Evolutionary conservation across 2,797 vertebrate genomes (phyloP), one percentile per base, ranked within the genome.

Genomic region (Rachycentron canadum): DNA sequence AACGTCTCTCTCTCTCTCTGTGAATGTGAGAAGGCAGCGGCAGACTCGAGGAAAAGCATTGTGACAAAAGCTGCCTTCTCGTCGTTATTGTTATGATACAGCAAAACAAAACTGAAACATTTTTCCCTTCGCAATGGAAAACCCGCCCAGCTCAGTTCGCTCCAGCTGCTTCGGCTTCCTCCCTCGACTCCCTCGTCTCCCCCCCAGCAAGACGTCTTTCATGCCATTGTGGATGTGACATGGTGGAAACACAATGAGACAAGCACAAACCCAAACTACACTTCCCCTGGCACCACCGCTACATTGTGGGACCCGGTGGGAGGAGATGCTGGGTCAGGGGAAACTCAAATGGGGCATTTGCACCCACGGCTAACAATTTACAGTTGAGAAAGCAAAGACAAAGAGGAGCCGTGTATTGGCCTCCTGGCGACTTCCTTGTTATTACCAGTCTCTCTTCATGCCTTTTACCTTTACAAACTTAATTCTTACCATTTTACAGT

Each of bases 221-320:
- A 89, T 91, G 89, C 86, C 89, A 93, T 90, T 94, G 91, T 93
- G 64, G 83, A 85, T 56, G 77, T 80, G 78, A 76, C 83, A 81
- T 34, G 41, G 17, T 85, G 85, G 84, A 90, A 93, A 91, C 88
- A 93, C 88, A 91, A 93, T 86, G 86, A 81, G 62, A 66, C 41
- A 45, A 70, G 59, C 59, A 4, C 71, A 71, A 88, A 82, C 68
- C 65, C 66, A 69, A 73, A 82, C 84, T 85, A 50, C 75, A 86
- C 88, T 89, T 91, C 79, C 90, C 87, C 64, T 85, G 83, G 87
- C 84, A 90, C 80, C 62, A 64, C 61, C 13, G 62, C 57, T 69
- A 57, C 56, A 83, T 70, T 77, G 82, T 84, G 79, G 75, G 82
- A 89, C 43, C 30, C 10, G 19, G 53, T 73, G 74, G 67, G 78